phyloP scores from a whole-genome alignment of 1,140 invertebrate species.

The Caenorhabditis brenneri region DNA sequence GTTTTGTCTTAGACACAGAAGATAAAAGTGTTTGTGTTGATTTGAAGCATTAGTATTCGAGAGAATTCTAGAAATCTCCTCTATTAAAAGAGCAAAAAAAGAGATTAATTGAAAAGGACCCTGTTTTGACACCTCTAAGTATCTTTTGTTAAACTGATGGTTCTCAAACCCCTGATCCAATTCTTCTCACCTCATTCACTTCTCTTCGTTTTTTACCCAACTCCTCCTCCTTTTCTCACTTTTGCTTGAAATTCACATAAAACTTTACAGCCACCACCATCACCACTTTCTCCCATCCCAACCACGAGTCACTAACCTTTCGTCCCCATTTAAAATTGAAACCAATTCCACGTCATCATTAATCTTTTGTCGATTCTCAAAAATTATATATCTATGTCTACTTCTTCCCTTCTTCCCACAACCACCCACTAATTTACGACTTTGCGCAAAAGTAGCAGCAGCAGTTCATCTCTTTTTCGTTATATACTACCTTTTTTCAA shows the following conservation, averaged over 20 bases:
- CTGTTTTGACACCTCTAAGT: no score
- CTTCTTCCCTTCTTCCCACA: neutral
- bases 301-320: no score
- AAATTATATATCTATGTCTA: neutral
- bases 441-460: neutral
- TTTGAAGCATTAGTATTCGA: no score
- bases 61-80: no score
- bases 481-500: neutral
- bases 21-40: no score
- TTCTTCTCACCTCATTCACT: neutral
- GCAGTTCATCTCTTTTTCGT: conserved; percentile 1
- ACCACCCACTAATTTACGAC: conserved; percentile 27
- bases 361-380: neutral
- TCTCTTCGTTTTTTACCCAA: neutral
- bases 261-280: conserved; percentile 20
- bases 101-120: no score
- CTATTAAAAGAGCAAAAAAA: no score
- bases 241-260: neutral
- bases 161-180: neutral
- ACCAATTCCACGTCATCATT: neutral
- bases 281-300: neutral
- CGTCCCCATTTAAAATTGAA: no score
- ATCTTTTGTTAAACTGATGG: no score
- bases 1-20: no score
- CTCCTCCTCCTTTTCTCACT: neutral